phyloP scores from a whole-genome alignment of 2,888 invertebrate genomes.

The Cosmia pyralina region DNA sequence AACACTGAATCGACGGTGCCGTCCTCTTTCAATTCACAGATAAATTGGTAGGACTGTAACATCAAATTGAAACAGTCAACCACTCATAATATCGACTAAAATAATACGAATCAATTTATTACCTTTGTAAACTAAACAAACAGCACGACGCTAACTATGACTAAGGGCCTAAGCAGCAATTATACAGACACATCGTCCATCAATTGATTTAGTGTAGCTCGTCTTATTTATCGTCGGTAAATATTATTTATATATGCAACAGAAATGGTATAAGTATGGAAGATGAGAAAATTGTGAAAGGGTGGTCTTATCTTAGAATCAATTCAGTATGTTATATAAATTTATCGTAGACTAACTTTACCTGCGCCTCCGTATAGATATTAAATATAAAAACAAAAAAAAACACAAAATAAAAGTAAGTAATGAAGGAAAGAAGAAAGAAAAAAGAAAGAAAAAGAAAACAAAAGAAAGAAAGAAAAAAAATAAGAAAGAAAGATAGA shows the following conservation, averaged over 20 bases:
- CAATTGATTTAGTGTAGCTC: constrained; percentile 80
- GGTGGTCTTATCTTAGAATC: not conserved
- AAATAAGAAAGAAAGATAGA: too few species aligned
- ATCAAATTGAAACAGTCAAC: not conserved
- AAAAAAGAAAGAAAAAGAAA: too few species aligned
- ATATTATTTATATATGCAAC: constrained; percentile 69
- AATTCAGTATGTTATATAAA: not conserved
- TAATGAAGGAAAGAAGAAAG: too few species aligned
- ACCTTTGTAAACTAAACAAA: constrained; percentile 36
- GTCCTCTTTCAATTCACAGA: too few species aligned
- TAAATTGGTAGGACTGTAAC: too few species aligned
- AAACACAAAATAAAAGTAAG: too few species aligned
- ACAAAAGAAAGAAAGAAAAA: too few species aligned
- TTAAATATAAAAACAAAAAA: too few species aligned
- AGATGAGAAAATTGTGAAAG: constrained; percentile 24
- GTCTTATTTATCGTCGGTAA: constrained; percentile 76
- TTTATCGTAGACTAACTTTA: not conserved
- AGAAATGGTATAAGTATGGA: constrained; percentile 54
- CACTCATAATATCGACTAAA: constrained; percentile 45
- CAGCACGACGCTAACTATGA: constrained; percentile 48
- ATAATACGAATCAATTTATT: constrained; percentile 50
- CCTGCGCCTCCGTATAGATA: not conserved
- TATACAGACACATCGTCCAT: constrained; percentile 79
- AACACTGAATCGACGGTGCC: too few species aligned
- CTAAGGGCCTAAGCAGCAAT: constrained; percentile 70